phyloP scores from a whole-genome alignment of 2,888 invertebrate species.

The Sphaerophoria taeniata region DNA sequence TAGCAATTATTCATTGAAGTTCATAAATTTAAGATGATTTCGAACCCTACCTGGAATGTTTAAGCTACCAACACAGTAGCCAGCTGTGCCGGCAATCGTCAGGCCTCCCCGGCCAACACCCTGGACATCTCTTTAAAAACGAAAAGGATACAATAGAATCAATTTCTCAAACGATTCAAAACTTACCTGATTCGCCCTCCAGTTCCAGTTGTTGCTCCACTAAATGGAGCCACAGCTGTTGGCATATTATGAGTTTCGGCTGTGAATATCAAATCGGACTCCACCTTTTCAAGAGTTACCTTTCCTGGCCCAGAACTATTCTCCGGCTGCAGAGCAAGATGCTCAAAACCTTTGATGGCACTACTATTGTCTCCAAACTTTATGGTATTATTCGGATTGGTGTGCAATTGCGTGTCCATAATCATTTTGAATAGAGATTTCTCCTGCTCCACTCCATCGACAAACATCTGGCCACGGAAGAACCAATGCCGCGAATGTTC shows the following conservation, averaged over 20 bases:
- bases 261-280: conserved; percentile 96
- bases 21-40: background rate
- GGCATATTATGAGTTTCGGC: conserved; percentile 99
- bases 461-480: conserved; percentile 94
- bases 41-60: conserved; percentile 89
- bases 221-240: conserved; percentile 98
- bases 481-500: conserved; percentile 99
- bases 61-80: conserved; percentile 97
- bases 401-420: conserved; percentile 92
- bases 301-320: conserved; percentile 85
- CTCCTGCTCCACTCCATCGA: conserved; percentile 91
- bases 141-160: background rate
- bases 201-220: conserved; percentile 98
- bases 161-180: background rate
- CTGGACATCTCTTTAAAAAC: conserved; percentile 91
- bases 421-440: conserved; percentile 96
- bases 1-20: conserved; percentile 17
- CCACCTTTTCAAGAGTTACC: conserved; percentile 85
- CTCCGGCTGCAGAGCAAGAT: conserved; percentile 87
- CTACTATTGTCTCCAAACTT: conserved; percentile 99
- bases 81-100: conserved; percentile 97
- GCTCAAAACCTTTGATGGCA: conserved; percentile 93
- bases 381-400: conserved; percentile 97
- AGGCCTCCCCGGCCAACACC: conserved; percentile 97
- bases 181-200: conserved; percentile 91